These are phyloP conservation scores for Andricus quercusramuli DNA, from an alignment of 2,888 invertebrate species.

Conservation along the genomic window DNA sequence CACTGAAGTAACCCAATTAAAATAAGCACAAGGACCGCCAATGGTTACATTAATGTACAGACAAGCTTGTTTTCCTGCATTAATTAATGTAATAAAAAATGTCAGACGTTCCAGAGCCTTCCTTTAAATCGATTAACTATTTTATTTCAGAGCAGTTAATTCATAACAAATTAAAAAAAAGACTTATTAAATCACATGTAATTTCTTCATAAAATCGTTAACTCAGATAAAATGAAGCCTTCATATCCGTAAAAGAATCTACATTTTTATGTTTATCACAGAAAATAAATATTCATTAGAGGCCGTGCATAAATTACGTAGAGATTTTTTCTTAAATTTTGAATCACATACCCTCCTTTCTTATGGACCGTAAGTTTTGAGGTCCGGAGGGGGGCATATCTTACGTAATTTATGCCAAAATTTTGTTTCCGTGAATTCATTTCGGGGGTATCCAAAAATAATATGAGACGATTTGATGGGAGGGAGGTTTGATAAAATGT, in stretches of 20 bases:
- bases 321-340: too few relatives aligned
- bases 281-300: not conserved
- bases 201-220: not conserved
- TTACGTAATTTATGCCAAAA: too few relatives aligned
- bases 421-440: too few relatives aligned
- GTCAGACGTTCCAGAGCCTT: not conserved
- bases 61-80: not conserved
- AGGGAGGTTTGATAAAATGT: too few relatives aligned
- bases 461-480: too few relatives aligned
- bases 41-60: not conserved
- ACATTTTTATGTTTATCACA: not conserved
- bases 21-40: not conserved
- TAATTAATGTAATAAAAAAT: not conserved
- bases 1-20: constrained; percentile 2
- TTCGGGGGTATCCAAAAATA: too few relatives aligned
- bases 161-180: not conserved
- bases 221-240: not conserved
- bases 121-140: not conserved
- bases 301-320: too few relatives aligned
- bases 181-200: constrained; percentile 13
- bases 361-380: too few relatives aligned
- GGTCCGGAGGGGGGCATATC: too few relatives aligned
- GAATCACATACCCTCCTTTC: too few relatives aligned
- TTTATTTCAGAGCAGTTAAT: not conserved
- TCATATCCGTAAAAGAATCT: not conserved